Evolutionary conservation across 2,113 vertebrate genomes (phyloP).

Genomic region (Nothoprocta perdicaria): DNA sequence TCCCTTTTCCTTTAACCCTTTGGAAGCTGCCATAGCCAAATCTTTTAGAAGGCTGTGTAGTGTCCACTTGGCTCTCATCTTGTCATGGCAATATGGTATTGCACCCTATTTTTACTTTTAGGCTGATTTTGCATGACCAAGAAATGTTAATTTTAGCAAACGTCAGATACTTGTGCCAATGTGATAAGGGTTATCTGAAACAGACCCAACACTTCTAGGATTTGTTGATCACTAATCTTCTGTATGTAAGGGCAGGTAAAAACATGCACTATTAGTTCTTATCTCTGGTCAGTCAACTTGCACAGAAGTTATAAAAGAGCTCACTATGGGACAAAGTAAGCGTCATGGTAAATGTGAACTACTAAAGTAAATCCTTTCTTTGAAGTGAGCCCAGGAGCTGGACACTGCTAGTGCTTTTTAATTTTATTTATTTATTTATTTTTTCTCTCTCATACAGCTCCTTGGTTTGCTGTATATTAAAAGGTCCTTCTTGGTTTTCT

Average conservation of each 20-base stretch:
- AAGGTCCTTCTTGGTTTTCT: not conserved
- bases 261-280: not conserved
- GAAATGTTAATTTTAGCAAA: not conserved
- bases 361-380: not conserved
- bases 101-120: not conserved
- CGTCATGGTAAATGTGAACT: not conserved
- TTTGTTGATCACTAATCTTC: not conserved
- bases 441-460: not conserved
- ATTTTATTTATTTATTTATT: too few relatives aligned
- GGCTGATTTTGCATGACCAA: not conserved
- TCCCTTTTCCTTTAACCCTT: constrained; percentile 32
- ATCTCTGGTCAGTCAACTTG: not conserved
- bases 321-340: not conserved
- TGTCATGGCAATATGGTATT: not conserved
- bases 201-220: not conserved
- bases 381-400: not conserved
- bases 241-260: not conserved
- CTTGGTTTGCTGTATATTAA: not conserved
- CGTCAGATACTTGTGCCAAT: not conserved
- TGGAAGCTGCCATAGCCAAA: not conserved
- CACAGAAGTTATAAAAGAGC: not conserved
- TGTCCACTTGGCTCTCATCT: not conserved
- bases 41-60: not conserved
- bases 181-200: not conserved
- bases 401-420: not conserved